Evolutionary conservation across 2,113 vertebrate species (phyloP).

Genomic region (Chaetura pelagica): DNA sequence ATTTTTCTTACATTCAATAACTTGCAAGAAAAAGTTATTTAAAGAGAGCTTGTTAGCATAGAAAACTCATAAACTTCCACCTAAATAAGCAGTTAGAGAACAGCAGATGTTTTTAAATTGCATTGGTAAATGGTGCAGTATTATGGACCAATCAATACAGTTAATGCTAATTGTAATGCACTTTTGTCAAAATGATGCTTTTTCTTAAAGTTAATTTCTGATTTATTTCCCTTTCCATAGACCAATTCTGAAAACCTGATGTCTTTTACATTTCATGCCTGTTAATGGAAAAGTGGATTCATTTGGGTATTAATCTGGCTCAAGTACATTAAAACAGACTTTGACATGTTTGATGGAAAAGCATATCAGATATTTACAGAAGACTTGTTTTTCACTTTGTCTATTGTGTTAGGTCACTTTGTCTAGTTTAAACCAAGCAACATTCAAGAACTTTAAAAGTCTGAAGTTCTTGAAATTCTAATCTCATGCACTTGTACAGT

Average conservation of each 20-base stretch:
- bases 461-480: constrained; percentile 1
- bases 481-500: neutral
- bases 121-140: constrained; percentile 24
- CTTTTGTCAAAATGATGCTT: constrained; percentile 64
- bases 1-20: constrained; percentile 56
- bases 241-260: constrained; percentile 49
- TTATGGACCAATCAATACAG: constrained; percentile 61
- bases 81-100: constrained; percentile 67
- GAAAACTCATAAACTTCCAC: constrained; percentile 70
- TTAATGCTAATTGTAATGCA: constrained; percentile 67
- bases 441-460: neutral
- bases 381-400: neutral
- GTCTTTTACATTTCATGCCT: constrained; percentile 15
- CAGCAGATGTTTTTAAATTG: constrained; percentile 58
- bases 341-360: neutral
- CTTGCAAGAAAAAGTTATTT: constrained; percentile 64
- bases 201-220: constrained; percentile 71
- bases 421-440: neutral
- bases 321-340: constrained; percentile 12
- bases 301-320: constrained; percentile 26
- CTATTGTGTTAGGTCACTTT: neutral
- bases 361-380: constrained; percentile 2
- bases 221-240: constrained; percentile 56
- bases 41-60: constrained; percentile 55
- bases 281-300: constrained; percentile 36